Conservation (phyloP, 2,113 vertebrate genomes). For the Chlamydotis undulata region DNA sequence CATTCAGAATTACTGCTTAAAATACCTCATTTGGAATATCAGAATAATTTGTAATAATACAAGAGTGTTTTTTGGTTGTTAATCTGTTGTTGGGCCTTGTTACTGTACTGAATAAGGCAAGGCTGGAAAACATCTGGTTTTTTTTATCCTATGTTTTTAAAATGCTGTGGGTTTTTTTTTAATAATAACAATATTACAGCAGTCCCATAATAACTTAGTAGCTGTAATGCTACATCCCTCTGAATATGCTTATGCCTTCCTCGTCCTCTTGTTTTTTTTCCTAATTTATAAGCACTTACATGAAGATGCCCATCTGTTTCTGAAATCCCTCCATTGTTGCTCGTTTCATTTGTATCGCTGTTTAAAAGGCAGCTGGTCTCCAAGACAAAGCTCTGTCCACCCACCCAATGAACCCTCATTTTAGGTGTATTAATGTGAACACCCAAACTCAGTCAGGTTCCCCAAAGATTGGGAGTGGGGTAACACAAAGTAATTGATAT, state of each 20-base stretch:
- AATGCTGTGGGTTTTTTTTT: neutral
- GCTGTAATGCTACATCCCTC: rapidly evolving
- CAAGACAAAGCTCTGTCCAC: neutral
- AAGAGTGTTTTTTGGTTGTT: neutral
- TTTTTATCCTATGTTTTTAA: neutral
- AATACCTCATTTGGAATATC: neutral
- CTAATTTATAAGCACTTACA: neutral
- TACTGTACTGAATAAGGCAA: neutral
- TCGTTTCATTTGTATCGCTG: neutral
- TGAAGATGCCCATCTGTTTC: neutral
- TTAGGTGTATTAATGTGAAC: neutral
- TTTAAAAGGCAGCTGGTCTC: neutral
- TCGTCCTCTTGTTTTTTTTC: neutral
- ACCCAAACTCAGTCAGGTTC: neutral
- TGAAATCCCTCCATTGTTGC: neutral
- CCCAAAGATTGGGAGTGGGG: too few relatives aligned
- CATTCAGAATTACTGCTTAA: neutral
- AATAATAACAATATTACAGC: neutral
- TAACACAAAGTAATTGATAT: neutral
- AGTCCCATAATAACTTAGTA: neutral
- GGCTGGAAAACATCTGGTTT: neutral
- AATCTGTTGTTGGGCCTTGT: neutral
- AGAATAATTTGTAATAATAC: neutral
- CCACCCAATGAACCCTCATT: neutral
- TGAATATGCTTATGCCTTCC: neutral